Evolutionary conservation across 2,113 vertebrate species (phyloP).

Genomic region (Clarias gariepinus): DNA sequence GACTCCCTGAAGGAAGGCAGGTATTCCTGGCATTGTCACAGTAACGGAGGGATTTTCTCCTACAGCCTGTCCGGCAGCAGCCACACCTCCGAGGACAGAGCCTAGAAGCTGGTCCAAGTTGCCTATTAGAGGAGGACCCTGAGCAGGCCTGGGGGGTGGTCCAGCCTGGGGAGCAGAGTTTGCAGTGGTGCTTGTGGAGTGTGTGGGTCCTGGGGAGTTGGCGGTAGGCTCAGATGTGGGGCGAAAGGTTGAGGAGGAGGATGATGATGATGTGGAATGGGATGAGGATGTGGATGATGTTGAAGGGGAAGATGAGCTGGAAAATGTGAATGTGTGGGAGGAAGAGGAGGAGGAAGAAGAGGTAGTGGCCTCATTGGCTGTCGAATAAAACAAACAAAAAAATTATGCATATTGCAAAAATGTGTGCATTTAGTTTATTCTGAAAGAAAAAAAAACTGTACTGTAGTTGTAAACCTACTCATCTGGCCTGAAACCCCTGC

Average conservation of each 20-base stretch:
- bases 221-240: constrained; percentile 58
- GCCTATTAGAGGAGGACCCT: constrained; percentile 64
- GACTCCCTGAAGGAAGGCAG: constrained; percentile 86
- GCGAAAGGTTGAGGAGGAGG: constrained; percentile 57
- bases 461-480: constrained; percentile 51
- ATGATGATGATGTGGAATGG: constrained; percentile 47
- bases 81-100: constrained; percentile 78
- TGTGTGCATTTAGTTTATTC: not conserved
- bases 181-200: constrained; percentile 68
- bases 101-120: constrained; percentile 79
- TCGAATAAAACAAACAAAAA: constrained; percentile 2
- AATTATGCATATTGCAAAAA: not conserved
- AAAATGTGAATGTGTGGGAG: constrained; percentile 44
- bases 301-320: constrained; percentile 52
- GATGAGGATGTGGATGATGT: constrained; percentile 42
- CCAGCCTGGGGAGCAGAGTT: constrained; percentile 53
- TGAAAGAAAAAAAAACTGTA: not conserved
- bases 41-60: constrained; percentile 78
- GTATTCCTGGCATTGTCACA: constrained; percentile 82
- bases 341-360: constrained; percentile 58
- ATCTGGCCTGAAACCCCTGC: constrained; percentile 67
- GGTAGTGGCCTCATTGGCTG: constrained; percentile 62
- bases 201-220: constrained; percentile 67
- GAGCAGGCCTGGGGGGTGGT: constrained; percentile 52
- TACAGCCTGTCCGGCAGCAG: constrained; percentile 56